Base-by-base conservation (phyloP, 2,888 invertebrate species). In the Trypoxylon attenuatum region DNA sequence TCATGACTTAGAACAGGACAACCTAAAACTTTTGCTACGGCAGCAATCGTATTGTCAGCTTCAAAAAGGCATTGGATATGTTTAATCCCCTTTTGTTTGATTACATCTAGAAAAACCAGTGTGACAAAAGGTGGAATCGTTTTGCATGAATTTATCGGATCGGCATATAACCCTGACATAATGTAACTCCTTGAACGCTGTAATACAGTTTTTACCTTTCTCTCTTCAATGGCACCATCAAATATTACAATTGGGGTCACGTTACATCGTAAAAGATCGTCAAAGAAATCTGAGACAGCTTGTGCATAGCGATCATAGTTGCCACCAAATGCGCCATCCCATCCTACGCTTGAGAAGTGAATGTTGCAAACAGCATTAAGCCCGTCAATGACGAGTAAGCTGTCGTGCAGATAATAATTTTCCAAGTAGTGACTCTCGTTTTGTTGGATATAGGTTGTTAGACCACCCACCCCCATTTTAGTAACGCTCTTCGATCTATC, bases 1-100 rank as follows among this genome's bases (percentile, higher is more conserved):
- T 98, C 98, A 76, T 94, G 94, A 80, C 96, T 97, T 2, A 98
- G 85, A 1, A 98, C 93, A 0, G 97, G 97, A 78, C 96, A 97
- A 33, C 92, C 89, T 1, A 96, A 88, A 56, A 91, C 89, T 69
- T 92, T 91, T 0, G 96, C 95, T 73, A 97, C 86, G 0, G 93
- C 92, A 0, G 96, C 97, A 54, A 97, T 92, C 80, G 96, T 94
- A 73, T 93, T 92, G 84, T 98, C 98, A 1, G 97, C 97, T 87
- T 98, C 98, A 85, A 94, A 96, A 73, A 94, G 91, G 81, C 95
- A 94, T 51, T 94, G 91, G 43, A 92, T 92, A 65, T 91, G 90
- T 6, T 90, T 89, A 5, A 96, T 88, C 5, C 89, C 89, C 80
- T 94, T 89, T 72, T 93, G 91, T 2, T 82, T 80, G 1, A 95